Evolutionary conservation across 1,140 invertebrate species (phyloP).

Genomic region (Pissodes strobi): DNA sequence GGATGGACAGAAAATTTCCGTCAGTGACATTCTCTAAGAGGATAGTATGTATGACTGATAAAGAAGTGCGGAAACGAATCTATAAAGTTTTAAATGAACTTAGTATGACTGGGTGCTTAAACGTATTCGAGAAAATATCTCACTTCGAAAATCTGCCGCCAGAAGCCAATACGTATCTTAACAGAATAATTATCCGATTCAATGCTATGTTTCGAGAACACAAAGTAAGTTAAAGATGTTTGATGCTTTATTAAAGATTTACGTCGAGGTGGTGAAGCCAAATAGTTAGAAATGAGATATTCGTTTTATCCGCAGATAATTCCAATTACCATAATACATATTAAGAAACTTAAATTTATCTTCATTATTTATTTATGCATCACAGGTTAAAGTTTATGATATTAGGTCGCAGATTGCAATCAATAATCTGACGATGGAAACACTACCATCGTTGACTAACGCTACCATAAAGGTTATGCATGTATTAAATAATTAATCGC

Average conservation of each 20-base stretch:
- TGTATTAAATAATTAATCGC: too few species aligned
- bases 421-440: too few species aligned
- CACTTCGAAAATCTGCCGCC: neutral
- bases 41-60: conserved; percentile 14
- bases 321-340: too few species aligned
- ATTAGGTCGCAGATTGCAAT: too few species aligned
- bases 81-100: conserved; percentile 21
- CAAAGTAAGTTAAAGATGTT: neutral
- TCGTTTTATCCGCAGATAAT: too few species aligned
- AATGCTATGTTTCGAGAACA: conserved; percentile 3
- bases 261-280: too few species aligned
- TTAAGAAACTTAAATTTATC: too few species aligned
- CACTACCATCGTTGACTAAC: too few species aligned
- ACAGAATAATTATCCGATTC: neutral
- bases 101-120: conserved; percentile 16
- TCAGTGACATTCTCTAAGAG: conserved; percentile 22
- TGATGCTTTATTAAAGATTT: neutral
- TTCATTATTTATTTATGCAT: too few species aligned
- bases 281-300: too few species aligned
- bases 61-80: conserved; percentile 14
- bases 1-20: conserved; percentile 22
- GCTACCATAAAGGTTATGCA: too few species aligned
- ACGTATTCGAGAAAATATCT: conserved; percentile 1
- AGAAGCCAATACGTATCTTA: neutral
- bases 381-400: too few species aligned